Evolutionary conservation across 1,140 invertebrate species (phyloP).

Genomic region (Asbolus verrucosus): DNA sequence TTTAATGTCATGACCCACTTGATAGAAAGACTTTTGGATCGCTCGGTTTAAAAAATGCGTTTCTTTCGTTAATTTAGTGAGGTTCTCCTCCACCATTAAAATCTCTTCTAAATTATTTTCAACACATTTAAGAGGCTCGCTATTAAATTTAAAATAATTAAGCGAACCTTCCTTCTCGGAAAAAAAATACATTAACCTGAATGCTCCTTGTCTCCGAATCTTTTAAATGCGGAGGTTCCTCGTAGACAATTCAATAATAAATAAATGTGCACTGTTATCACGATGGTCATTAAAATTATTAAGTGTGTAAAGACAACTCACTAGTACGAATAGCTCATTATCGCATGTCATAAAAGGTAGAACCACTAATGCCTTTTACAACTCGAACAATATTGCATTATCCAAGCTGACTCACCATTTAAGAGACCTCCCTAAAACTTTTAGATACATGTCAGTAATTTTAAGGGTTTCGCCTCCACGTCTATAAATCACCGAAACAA

Average conservation of each 20-base stretch:
- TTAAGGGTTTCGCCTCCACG: too few species aligned
- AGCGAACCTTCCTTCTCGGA: constrained; percentile 30
- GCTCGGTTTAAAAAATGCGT: too few species aligned
- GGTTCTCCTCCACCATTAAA: constrained; percentile 17
- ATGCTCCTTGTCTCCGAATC: background rate
- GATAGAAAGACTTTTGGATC: too few species aligned
- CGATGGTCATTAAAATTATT: background rate
- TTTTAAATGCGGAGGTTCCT: constrained; percentile 1
- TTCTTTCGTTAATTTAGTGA: constrained; percentile 27
- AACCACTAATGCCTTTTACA: too few species aligned
- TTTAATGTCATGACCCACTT: too few species aligned
- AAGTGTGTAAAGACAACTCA: constrained; percentile 8
- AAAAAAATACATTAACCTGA: constrained; percentile 16
- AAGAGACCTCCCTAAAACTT: too few species aligned
- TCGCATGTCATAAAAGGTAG: background rate
- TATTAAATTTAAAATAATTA: constrained; percentile 39
- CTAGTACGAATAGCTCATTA: background rate
- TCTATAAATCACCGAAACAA: too few species aligned
- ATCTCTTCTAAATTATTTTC: constrained; percentile 34
- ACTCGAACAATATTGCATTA: too few species aligned
- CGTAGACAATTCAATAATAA: background rate
- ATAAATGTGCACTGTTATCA: background rate
- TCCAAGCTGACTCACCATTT: too few species aligned
- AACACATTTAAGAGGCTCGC: constrained; percentile 30
- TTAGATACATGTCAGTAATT: too few species aligned